Evolutionary conservation across 2,113 vertebrate genomes (phyloP), one percentile per base, ranked within the genome.

Genomic region (Lophius piscatorius): DNA sequence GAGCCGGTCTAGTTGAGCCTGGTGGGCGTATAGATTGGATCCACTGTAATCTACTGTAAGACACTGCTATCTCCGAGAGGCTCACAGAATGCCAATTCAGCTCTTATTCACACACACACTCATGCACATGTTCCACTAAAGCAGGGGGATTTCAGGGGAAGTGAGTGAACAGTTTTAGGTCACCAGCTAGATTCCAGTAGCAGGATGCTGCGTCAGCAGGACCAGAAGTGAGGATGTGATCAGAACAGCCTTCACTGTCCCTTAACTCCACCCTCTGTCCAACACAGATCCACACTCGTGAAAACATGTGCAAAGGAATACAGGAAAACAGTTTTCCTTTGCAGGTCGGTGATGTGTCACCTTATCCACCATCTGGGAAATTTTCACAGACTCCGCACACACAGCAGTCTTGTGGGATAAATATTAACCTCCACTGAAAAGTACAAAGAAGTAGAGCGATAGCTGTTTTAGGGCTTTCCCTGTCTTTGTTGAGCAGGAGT

Each of bases 1-100:
- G 69, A 55, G 49, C 61, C 29, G 55, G 80, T 71, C 62, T 38
- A 3, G 63, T 74, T 82, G 78, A 83, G 75, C 68, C 80, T 51
- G 54, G 57, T 65, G 50, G 80, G 69, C 46, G 41, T 74, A 47
- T 63, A 77, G 74, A 80, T 83, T 59, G 75, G 76, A 84, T 87
- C 85, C 78, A 83, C 84, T 81, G 76, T 87, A 88, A 86, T 89
- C 80, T 86, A 80, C 82, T 84, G 76, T 88, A 82, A 86, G 83
- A 85, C 84, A 78, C 80, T 71, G 44, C 87, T 86, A 82, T 87
- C 81, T 81, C 71, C 63, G 62, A 79, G 70, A 78, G 69, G 57
- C 73, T 73, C 49, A 26, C 69, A 64, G 59, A 85, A 80, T 2
- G 81, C 83, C 73, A 59, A 82, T 64, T 87, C 88, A 89, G 87